Evolutionary conservation across 2,888 invertebrate species (phyloP), one percentile per base, ranked within the genome.

Genomic region (Portevinia maculata): DNA sequence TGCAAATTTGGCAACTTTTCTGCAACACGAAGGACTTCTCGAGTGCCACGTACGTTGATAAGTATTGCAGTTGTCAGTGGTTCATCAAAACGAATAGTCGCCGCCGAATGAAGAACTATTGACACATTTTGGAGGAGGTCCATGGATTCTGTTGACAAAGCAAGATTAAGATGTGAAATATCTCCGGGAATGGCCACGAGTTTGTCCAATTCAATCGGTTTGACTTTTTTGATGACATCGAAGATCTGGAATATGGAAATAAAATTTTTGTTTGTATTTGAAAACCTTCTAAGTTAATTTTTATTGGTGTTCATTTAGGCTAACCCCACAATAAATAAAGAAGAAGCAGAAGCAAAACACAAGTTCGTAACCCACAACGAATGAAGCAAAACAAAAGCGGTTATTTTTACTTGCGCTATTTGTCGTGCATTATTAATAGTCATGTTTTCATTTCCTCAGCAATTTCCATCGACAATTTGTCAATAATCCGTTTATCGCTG

Each of bases 1-100:
- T 94, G 88, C 0, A 88, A 85, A 3, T 88, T 79, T 17, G 91
- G 92, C 81, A 94, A 91, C 9, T 92, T 91, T 44, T 92, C 91
- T 0, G 93, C 94, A 1, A 95, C 90, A 9, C 92, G 91, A 1
- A 94, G 90, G 0, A 94, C 87, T 87, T 95, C 94, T 19, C 92
- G 90, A 0, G 95, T 94, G 0, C 94, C 94, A 67, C 93, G 90
- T 0, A 94, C 92, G 81, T 96, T 96, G 52, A 93, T 86, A 3
- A 92, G 90, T 0, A 93, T 90, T 0, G 95, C 94, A 57, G 91
- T 92, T 85, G 92, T 93, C 0, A 98, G 89, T 0, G 93, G 92
- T 87, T 97, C 97, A 86, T 97, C 95, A 88, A 98, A 98, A 84
- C 93, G 92, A 1, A 96, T 94, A 7, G 95, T 95, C 0, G 96